Percentiles rank a stretch among this genome's conserved stretches.
These are phyloP conservation scores for Ephialtes manifestator DNA, from an alignment of 2,888 invertebrate species.

Conservation along the genomic window DNA sequence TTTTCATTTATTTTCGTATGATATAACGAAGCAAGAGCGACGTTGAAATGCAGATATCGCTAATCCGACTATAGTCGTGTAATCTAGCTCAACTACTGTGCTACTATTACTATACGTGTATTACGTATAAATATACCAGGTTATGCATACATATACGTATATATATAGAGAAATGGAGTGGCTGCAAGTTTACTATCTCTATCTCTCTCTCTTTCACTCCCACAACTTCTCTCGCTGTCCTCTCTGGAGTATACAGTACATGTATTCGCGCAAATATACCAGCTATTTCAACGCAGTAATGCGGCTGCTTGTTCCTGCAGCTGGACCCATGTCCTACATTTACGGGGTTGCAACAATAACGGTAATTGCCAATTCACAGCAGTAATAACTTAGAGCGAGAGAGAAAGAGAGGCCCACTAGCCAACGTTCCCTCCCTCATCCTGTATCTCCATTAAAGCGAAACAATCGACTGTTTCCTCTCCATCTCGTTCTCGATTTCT, in stretches of 20 bases:
- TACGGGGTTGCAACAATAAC: conserved; percentile 80
- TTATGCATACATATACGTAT: not conserved
- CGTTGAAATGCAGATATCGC: conserved; percentile 62
- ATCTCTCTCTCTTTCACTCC: conserved; percentile 44
- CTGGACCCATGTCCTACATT: conserved; percentile 78
- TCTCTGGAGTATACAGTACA: not conserved
- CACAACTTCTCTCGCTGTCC: not conserved
- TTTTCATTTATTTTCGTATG: not conserved
- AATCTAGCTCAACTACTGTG: conserved; percentile 74
- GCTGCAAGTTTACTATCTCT: conserved; percentile 43
- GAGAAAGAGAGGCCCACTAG: conserved; percentile 18
- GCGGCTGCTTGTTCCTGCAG: conserved; percentile 75
- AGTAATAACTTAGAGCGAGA: conserved; percentile 77
- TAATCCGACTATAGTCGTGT: conserved; percentile 73
- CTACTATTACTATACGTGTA: conserved; percentile 70
- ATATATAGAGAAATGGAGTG: conserved; percentile 61
- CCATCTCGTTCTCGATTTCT: conserved; percentile 56
- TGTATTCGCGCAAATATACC: conserved; percentile 56
- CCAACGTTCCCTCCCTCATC: conserved; percentile 47
- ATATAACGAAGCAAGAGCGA: conserved; percentile 18
- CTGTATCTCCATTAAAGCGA: conserved; percentile 72
- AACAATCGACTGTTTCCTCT: conserved; percentile 69
- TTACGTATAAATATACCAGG: not conserved
- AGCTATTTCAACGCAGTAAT: conserved; percentile 72
- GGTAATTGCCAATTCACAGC: conserved; percentile 82